Base-by-base conservation (phyloP, 1,140 invertebrate species). In the Heliconius hermathena region DNA sequence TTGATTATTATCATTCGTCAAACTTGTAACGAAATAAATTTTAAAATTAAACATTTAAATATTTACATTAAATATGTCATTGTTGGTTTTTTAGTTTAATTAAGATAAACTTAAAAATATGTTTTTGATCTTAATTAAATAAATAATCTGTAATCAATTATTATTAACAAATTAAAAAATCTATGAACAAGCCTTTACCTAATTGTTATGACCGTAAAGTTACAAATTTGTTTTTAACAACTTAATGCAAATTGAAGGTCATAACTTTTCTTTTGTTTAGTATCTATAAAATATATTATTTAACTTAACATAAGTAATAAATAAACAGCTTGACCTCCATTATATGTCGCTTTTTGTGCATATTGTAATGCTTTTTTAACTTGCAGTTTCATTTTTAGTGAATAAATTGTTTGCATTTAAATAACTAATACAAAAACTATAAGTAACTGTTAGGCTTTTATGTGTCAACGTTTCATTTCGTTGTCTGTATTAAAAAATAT, bases 171-270 rank as follows among this genome's bases (percentile, higher is more conserved):
- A 57, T 46, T 29, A 66, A 29, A 26, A 66, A n/a, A 66, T 60
- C 54, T 26, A 60, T 66, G n/a, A 66, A 66, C 26, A 66, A 66
- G 60, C 60, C 60, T 66, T 66, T 66, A 66, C 60, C 60, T 66
- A 26, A 66, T 66, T 66, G 60, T 66, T 66, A 26, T 66, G 60
- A 66, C 60, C 60, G 60, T 8, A 66, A 66, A 26, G 8, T 16
- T 29, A 29, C 16, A 26, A 66, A 16, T 66, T 66, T 66, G 29
- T 29, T 29, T 18, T 66, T 66, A 66, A 26, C 60, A 5, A 66
- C 11, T 66, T 66, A 29, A 66, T 66, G n/a, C 29, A 66, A 26
- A 26, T 57, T 29, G 60, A 66, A 66, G 60, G 60, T 29, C n/a
- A 11, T 66, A 66, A 52, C 22, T 11, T 66, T 66, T 66, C 60